Conservation (phyloP, 2,113 vertebrate species). For the Lepisosteus oculatus region DNA sequence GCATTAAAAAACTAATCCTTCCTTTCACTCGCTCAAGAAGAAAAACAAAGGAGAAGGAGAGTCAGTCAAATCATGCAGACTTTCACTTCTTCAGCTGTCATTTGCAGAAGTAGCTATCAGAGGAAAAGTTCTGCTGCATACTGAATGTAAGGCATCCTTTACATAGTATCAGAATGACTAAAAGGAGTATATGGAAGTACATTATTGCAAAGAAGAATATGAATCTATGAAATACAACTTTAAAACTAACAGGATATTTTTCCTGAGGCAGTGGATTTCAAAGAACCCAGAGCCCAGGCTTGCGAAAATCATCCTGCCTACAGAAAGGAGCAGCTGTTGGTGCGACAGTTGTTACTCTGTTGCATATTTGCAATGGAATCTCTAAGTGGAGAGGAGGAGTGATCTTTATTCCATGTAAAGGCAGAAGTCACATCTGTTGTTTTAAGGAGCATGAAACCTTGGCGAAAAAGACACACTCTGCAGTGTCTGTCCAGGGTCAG, state of each 20-base stretch:
- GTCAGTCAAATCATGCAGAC: too few species aligned
- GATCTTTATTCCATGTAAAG: constrained; percentile 25
- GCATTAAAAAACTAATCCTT: too few species aligned
- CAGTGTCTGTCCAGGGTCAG: constrained; percentile 34
- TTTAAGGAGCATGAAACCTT: constrained; percentile 47
- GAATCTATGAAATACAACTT: too few species aligned
- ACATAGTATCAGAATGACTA: too few species aligned
- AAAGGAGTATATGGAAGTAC: too few species aligned
- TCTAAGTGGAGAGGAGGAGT: constrained; percentile 37
- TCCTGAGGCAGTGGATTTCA: constrained; percentile 51
- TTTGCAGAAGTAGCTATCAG: too few species aligned
- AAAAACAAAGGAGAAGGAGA: too few species aligned
- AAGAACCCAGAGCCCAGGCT: constrained; percentile 46
- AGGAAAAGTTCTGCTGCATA: too few species aligned
- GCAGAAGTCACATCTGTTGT: constrained; percentile 40
- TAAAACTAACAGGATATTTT: constrained; percentile 23
- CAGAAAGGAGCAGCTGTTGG: constrained; percentile 51
- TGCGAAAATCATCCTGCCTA: constrained; percentile 35
- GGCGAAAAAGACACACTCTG: constrained; percentile 46
- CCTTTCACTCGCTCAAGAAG: too few species aligned
- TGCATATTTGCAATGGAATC: constrained; percentile 49
- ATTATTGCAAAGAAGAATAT: too few species aligned
- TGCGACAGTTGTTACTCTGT: constrained; percentile 63
- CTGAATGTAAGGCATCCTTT: too few species aligned
- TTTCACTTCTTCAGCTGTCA: too few species aligned